A percentile compares a stretch with the other conserved stretches of the same genome.
phyloP scores from a whole-genome alignment of 2,797 vertebrate genomes.

The Pangasius djambal region DNA sequence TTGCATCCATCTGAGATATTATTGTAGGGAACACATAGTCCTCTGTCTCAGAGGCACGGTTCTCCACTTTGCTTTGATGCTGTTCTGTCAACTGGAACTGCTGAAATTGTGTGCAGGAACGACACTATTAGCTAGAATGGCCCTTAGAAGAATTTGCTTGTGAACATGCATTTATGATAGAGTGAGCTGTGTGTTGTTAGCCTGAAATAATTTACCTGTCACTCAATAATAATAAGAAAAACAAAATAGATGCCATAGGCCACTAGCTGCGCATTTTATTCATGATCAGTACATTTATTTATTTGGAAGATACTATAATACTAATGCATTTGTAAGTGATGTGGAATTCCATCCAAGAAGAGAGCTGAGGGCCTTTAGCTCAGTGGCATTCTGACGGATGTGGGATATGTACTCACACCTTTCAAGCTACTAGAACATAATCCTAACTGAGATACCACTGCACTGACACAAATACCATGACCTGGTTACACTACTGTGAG shows the following conservation, averaged over 20 bases:
- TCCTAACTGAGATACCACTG: not conserved
- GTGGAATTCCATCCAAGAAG: not conserved
- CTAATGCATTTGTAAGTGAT: not conserved
- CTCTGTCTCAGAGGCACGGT: slow-evolving; percentile 45
- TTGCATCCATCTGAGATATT: slow-evolving; percentile 58
- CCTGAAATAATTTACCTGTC: slow-evolving; percentile 31
- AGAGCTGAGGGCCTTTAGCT: not conserved
- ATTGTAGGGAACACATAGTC: slow-evolving; percentile 54
- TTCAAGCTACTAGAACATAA: not conserved
- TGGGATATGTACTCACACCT: not conserved
- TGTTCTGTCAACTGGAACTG: slow-evolving; percentile 67
- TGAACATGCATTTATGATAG: slow-evolving; percentile 61
- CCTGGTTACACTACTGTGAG: not conserved
- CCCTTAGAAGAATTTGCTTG: slow-evolving; percentile 65
- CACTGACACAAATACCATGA: not conserved
- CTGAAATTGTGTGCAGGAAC: slow-evolving; percentile 73
- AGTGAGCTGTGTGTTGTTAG: slow-evolving; percentile 27
- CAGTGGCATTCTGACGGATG: not conserved
- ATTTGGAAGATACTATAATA: not conserved
- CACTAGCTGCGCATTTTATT: slow-evolving; percentile 5
- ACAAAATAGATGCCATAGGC: not conserved
- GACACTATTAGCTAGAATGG: slow-evolving; percentile 65
- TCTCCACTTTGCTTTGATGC: slow-evolving; percentile 60
- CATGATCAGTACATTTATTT: not conserved
- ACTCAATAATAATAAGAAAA: slow-evolving; percentile 18